A percentile compares a stretch with the other conserved stretches of the same genome.
These are phyloP conservation scores for Linepithema humile DNA, from an alignment of 1,140 invertebrate species.

Conservation along the genomic window DNA sequence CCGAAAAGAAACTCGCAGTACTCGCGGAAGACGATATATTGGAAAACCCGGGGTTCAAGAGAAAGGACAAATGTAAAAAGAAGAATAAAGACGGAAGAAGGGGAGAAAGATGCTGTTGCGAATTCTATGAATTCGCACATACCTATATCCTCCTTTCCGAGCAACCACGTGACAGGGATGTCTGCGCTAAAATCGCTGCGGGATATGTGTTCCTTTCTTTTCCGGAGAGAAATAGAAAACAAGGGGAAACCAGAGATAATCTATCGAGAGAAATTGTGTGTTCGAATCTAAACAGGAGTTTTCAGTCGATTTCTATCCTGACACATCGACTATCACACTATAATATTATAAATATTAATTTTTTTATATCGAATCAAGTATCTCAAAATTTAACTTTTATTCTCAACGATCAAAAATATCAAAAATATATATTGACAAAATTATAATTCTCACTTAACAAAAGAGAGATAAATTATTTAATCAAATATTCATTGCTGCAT, in stretches of 20 bases:
- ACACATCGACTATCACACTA: not conserved
- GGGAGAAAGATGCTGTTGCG: constrained; percentile 18
- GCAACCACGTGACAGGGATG: constrained; percentile 24
- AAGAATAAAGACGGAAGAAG: not conserved
- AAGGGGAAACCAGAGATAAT: not conserved
- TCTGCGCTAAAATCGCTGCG: constrained; percentile 43
- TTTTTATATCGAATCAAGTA: not conserved
- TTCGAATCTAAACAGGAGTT: not conserved
- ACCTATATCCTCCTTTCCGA: constrained; percentile 5
- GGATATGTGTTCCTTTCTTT: not conserved
- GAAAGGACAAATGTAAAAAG: constrained; percentile 8
- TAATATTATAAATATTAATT: not conserved
- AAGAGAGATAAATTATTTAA: not conserved
- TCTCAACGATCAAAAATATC: not conserved
- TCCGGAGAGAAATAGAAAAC: not conserved
- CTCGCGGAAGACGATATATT: constrained; percentile 56
- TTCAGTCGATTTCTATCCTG: not conserved
- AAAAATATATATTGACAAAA: not conserved
- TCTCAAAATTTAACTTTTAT: not conserved
- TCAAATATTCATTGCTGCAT: not conserved
- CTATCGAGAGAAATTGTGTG: not conserved
- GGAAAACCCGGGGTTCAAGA: constrained; percentile 53
- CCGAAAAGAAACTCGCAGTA: constrained; percentile 45
- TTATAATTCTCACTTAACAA: not conserved
- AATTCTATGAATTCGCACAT: constrained; percentile 42